phyloP scores from a whole-genome alignment of 2,113 vertebrate genomes.

The Pygoscelis antarcticus region DNA sequence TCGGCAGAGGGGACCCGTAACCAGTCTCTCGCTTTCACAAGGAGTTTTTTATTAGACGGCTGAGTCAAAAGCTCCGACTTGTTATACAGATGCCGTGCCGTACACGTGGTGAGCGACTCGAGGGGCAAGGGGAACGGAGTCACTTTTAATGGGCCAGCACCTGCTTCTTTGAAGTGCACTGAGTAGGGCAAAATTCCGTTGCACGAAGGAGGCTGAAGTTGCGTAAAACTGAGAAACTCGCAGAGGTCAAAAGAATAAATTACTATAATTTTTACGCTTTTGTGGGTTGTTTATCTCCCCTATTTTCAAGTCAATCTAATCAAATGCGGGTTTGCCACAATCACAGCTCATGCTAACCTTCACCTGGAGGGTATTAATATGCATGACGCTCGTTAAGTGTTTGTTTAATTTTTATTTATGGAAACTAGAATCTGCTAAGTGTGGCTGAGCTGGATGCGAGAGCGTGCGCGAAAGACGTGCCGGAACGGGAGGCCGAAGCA shows the following conservation, averaged over 20 bases:
- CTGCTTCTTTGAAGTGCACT: not conserved
- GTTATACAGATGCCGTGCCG: not conserved
- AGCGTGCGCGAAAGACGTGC: not conserved
- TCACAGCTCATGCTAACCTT: constrained; percentile 65
- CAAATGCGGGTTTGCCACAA: constrained; percentile 57
- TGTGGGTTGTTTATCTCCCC: not conserved
- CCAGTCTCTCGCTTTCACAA: not conserved
- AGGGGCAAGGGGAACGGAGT: not conserved
- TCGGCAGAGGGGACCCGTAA: not conserved
- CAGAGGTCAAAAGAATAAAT: constrained; percentile 61
- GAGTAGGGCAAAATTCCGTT: not conserved
- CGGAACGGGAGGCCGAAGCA: not conserved
- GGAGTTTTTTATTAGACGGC: not conserved
- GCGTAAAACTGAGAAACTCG: not conserved
- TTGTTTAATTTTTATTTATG: constrained; percentile 75
- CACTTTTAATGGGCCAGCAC: not conserved
- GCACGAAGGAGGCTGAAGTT: not conserved
- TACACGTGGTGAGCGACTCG: rapidly evolving
- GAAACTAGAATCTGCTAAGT: constrained; percentile 35
- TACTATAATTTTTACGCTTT: constrained; percentile 15
- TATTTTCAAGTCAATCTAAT: constrained; percentile 61
- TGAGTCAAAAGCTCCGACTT: not conserved
- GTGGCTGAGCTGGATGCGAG: constrained; percentile 1
- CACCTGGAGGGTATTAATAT: constrained; percentile 74
- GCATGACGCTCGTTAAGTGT: constrained; percentile 63